phyloP scores from a whole-genome alignment of 2,113 vertebrate species.

The Barnardius zonarius region DNA sequence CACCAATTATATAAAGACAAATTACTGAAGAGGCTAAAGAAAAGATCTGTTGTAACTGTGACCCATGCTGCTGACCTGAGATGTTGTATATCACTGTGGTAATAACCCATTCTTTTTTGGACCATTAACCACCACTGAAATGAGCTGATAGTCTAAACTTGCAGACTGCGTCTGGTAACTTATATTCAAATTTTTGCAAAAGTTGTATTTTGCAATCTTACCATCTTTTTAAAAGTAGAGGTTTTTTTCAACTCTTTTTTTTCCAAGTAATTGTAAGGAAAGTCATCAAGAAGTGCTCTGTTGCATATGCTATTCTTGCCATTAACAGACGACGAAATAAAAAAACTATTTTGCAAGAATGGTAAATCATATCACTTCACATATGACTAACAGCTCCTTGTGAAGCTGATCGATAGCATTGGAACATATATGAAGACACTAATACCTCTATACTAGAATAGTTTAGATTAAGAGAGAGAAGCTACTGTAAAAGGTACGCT shows the following conservation, averaged over 20 bases:
- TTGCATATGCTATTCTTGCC: not conserved
- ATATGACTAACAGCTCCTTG: not conserved
- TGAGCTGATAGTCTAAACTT: not conserved
- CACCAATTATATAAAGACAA: not conserved
- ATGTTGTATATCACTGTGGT: not conserved
- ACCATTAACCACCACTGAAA: not conserved
- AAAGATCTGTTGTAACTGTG: not conserved
- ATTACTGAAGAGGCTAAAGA: not conserved
- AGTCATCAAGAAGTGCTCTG: not conserved
- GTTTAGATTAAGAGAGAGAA: not conserved
- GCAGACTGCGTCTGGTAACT: not conserved
- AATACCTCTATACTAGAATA: not conserved
- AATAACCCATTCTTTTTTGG: not conserved
- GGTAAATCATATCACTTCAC: not conserved
- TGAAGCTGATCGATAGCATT: not conserved
- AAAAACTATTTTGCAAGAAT: not conserved
- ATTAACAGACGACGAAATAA: not conserved
- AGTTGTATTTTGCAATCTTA: not conserved
- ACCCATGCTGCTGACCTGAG: not conserved
- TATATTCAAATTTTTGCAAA: not conserved
- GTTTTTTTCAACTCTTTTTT: not conserved
- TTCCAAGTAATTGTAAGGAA: not conserved
- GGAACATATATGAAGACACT: not conserved
- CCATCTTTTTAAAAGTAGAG: not conserved
- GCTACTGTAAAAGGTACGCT: not conserved